A percentile compares a stretch with the other conserved stretches of the same genome.
Evolutionary conservation across 2,797 vertebrate species (phyloP).

Genomic region (Lophotriccus pileatus): DNA sequence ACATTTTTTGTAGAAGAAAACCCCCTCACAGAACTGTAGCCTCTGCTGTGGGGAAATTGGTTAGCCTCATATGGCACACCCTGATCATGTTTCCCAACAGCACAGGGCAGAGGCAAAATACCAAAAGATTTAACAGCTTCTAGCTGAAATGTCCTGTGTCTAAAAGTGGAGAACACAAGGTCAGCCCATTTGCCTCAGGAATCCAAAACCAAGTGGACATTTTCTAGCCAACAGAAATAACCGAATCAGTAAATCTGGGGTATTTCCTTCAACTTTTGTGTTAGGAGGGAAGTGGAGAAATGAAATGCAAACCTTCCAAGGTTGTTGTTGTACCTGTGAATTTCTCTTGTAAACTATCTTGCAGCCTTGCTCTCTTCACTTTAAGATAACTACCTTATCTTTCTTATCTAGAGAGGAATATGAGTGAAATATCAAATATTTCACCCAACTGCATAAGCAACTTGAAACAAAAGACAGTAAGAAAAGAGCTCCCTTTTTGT

Average conservation of each 20-base stretch:
- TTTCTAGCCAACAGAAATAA: background rate
- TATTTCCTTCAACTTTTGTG: background rate
- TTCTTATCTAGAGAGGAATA: background rate
- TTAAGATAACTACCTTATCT: background rate
- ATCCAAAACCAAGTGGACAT: background rate
- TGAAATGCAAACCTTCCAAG: background rate
- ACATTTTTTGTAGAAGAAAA: background rate
- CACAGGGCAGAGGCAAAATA: background rate
- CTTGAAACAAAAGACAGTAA: background rate
- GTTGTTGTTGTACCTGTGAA: background rate
- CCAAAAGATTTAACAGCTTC: background rate
- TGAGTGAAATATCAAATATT: background rate
- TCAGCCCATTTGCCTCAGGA: background rate
- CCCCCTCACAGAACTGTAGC: background rate
- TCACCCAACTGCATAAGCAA: background rate
- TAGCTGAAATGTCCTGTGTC: background rate
- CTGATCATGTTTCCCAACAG: background rate
- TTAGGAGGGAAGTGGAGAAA: background rate
- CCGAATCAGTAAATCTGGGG: background rate
- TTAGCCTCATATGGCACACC: background rate
- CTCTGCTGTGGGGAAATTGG: background rate
- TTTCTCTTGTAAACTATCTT: background rate
- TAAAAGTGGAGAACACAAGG: background rate
- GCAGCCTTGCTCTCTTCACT: background rate
- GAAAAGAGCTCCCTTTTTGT: background rate